Percentiles rank a stretch among this genome's conserved stretches.
These are phyloP conservation scores for Isurus oxyrinchus DNA, from an alignment of 2,113 vertebrate genomes.

Conservation along the genomic window DNA sequence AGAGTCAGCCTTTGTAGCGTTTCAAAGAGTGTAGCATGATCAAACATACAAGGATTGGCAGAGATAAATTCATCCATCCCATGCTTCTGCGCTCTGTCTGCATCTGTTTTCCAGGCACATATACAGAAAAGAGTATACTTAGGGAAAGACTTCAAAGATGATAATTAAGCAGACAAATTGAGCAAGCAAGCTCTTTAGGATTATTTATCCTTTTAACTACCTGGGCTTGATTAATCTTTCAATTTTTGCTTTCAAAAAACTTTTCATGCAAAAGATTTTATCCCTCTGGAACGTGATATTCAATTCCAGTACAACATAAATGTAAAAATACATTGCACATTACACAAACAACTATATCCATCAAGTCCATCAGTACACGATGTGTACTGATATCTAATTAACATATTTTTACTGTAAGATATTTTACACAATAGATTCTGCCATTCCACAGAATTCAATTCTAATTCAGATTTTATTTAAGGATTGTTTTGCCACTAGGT, in stretches of 20 bases:
- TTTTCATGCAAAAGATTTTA: background rate
- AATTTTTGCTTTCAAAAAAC: background rate
- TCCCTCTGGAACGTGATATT: background rate
- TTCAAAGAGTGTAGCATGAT: constrained; percentile 96
- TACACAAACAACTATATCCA: background rate
- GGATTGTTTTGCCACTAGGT: background rate
- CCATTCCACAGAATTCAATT: constrained; percentile 67
- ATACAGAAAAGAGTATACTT: constrained; percentile 77
- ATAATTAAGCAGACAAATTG: background rate
- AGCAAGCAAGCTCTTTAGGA: constrained; percentile 8
- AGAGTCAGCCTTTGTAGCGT: constrained; percentile 93
- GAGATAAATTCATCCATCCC: constrained; percentile 99
- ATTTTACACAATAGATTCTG: constrained; percentile 82
- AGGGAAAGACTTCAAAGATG: constrained; percentile 62
- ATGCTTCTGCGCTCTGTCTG: constrained; percentile 98
- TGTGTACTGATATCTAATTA: background rate
- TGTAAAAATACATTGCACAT: background rate
- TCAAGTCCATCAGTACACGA: background rate
- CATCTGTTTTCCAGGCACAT: constrained; percentile 93
- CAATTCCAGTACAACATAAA: background rate
- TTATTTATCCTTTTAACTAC: background rate
- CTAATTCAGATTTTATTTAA: constrained; percentile 32
- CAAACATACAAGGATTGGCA: constrained; percentile 97
- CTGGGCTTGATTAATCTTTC: background rate
- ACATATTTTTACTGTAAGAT: constrained; percentile 43